Base-by-base conservation (phyloP, 2,888 invertebrate species). In the Reticulitermes lucifugus region DNA sequence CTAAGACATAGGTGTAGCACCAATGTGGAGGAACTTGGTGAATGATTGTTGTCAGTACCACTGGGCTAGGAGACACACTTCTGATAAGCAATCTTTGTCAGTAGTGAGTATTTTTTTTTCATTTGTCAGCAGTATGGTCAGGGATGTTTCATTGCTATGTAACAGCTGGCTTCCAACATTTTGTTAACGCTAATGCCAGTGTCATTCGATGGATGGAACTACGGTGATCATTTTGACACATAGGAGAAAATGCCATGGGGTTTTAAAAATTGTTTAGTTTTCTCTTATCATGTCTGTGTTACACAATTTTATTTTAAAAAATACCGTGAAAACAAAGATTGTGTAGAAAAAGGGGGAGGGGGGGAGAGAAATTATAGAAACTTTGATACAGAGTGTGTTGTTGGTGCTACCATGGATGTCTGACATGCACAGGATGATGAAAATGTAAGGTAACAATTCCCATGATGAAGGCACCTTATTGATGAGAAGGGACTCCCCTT, bases 1-100 rank as follows among this genome's bases (percentile, higher is more conserved):
- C 88, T 29, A 88, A 87, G 83, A 89, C 88, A 87, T 89, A 88
- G 81, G 70, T 43, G 18, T 43, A 43, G 55, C 59, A 75, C 59
- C 84, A 60, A 80, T 41, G 21, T 81, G 75, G 60, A 41, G n/a
- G 41, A 81, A 55, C 29, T 18, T 77, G 79, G 43, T 22, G 60
- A 29, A 22, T 25, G 65, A 10, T 59, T 73, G 75, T 73, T 51
- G 25, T 55, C n/a, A 51, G 22, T 73, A 43, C 41, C 59, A 77
- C 77, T 29, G 77, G 51, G 51, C 83, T 77, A 18, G 77, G 77
- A 51, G 77, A 77, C 51, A 77, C 51, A 77, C 12, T 77, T 77
- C 46, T 77, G 77, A 77, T 77, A 51, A 77, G 77, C 46, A 77
- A 51, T 77, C 77, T 77, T 77, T 77, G 77, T 77, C 77, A 2